A percentile compares a stretch with the other conserved stretches of the same genome.
phyloP scores from a whole-genome alignment of 2,113 vertebrate genomes.

The Struthio camelus region DNA sequence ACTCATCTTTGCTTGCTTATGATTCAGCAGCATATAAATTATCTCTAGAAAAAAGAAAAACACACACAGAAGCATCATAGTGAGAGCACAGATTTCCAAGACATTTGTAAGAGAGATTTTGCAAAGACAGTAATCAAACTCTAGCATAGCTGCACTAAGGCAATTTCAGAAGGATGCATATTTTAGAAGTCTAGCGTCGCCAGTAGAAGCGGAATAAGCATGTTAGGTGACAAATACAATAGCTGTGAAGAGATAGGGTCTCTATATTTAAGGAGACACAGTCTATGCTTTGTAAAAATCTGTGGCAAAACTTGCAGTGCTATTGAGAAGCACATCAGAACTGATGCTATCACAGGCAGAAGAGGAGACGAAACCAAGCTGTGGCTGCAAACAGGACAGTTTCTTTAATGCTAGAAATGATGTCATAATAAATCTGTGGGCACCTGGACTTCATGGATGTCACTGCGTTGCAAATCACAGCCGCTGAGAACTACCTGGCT shows the following conservation, averaged over 20 bases:
- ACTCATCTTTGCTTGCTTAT: slow-evolving; percentile 35
- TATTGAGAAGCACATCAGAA: background rate
- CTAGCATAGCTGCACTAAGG: background rate
- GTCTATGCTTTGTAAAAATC: background rate
- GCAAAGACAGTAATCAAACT: background rate
- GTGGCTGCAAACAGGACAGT: background rate
- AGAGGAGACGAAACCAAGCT: background rate
- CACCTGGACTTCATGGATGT: background rate
- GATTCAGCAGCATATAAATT: slow-evolving; percentile 44
- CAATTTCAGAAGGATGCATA: background rate
- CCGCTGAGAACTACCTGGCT: background rate
- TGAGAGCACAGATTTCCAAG: background rate
- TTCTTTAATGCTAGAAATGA: background rate
- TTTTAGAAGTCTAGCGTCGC: background rate
- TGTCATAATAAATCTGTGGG: rapidly evolving
- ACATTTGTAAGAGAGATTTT: background rate
- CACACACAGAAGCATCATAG: background rate
- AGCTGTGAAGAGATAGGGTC: background rate
- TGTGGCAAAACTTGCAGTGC: background rate
- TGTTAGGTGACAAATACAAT: background rate
- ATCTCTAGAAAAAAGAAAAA: slow-evolving; percentile 9
- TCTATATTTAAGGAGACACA: background rate
- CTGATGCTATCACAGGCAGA: background rate
- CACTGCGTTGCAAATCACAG: background rate
- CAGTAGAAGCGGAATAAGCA: background rate